Evolutionary conservation across 1,140 invertebrate species (phyloP).

Genomic region (Drosophila hydei): DNA sequence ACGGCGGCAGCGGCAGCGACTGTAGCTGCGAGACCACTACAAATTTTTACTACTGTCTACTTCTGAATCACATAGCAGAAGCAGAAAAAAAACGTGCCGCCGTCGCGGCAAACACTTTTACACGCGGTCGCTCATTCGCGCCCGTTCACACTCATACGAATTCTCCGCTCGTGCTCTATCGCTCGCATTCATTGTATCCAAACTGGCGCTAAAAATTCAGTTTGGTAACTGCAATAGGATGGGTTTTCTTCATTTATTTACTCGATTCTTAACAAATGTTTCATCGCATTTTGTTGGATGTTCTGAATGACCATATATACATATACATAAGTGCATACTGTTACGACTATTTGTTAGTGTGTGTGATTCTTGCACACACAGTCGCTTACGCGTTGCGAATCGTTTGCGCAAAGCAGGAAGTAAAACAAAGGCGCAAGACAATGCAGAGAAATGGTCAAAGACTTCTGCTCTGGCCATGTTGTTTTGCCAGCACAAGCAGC

Average conservation of each 20-base stretch:
- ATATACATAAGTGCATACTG: neutral
- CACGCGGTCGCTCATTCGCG: constrained; percentile 46
- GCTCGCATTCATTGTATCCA: constrained; percentile 23
- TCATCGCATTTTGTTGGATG: constrained; percentile 49
- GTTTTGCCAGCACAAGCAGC: constrained; percentile 15
- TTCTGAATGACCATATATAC: constrained; percentile 39
- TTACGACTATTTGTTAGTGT: neutral
- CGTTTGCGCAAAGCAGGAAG: constrained; percentile 56
- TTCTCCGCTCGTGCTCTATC: constrained; percentile 20
- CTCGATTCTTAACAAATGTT: constrained; percentile 48
- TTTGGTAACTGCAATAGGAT: constrained; percentile 40
- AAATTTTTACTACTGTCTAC: constrained; percentile 45
- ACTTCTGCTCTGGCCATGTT: constrained; percentile 41
- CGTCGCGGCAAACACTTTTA: constrained; percentile 54
- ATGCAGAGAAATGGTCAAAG: constrained; percentile 47
- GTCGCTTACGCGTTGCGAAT: neutral
- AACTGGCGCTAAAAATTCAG: constrained; percentile 28
- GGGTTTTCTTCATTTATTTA: constrained; percentile 34
- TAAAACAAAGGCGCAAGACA: constrained; percentile 53
- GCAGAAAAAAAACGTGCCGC: constrained; percentile 64
- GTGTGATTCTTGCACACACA: constrained; percentile 8
- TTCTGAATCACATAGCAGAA: constrained; percentile 63
- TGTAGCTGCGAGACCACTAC: constrained; percentile 18
- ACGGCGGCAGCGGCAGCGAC: constrained; percentile 25
- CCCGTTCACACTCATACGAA: neutral